These are phyloP conservation scores for Mizuhopecten yessoensis DNA, from an alignment of 1,140 invertebrate genomes.

Conservation along the genomic window DNA sequence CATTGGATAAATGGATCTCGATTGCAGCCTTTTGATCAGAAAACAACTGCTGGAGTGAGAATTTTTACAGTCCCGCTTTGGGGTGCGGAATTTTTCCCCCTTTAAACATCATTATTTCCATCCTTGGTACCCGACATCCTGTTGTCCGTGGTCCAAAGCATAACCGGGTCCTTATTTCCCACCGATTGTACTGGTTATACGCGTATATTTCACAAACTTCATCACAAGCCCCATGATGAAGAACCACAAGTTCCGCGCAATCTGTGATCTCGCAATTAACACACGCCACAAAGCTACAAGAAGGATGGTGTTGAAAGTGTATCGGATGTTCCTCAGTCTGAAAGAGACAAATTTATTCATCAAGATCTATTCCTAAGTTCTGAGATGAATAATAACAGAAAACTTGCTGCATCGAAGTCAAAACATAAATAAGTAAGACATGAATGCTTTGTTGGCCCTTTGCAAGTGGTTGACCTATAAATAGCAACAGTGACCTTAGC, in stretches of 20 bases:
- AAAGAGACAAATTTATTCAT: conserved; percentile 52
- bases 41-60: not conserved
- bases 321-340: conserved; percentile 82
- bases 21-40: not conserved
- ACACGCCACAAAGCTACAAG: conserved; percentile 81
- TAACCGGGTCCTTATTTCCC: too few species aligned
- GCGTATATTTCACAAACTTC: conserved; percentile 83
- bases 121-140: not conserved
- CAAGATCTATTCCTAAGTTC: too few species aligned
- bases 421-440: too few species aligned
- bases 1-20: not conserved
- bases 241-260: conserved; percentile 83
- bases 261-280: conserved; percentile 81
- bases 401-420: too few species aligned
- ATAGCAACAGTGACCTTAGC: too few species aligned
- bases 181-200: conserved; percentile 81
- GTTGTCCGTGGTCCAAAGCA: too few species aligned
- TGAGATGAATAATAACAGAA: too few species aligned
- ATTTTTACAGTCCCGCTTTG: not conserved
- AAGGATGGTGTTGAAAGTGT: conserved; percentile 82
- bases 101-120: not conserved
- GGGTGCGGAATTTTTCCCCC: not conserved
- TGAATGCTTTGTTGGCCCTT: too few species aligned
- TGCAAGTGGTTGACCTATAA: too few species aligned
- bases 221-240: conserved; percentile 82